Evolutionary conservation across 2,888 invertebrate species (phyloP), one percentile per base, ranked within the genome.

Genomic region (Drosophila algonquin): DNA sequence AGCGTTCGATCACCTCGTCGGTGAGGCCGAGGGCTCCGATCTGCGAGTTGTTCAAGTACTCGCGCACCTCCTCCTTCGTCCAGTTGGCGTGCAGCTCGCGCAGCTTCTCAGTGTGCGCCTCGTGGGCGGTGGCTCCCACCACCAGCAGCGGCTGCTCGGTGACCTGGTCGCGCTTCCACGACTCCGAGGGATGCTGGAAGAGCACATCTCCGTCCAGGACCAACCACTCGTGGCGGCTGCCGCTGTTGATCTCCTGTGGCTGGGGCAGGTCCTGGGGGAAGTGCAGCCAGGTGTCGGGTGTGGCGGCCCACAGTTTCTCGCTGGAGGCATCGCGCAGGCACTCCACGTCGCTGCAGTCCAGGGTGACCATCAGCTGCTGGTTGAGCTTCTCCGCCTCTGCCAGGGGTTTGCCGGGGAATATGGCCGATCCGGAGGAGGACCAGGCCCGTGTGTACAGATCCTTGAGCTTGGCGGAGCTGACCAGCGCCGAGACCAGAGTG

Each of bases 381-480:
- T 95, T 95, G 30, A 93, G 92, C 56, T 93, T 93, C 89, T 96
- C 95, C 0, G 95, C 93, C 67, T 94, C 94, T 1, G 92, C 91
- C 7, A 96, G 91, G 0, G 94, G 91, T 65, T 94, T 94, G 1
- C 95, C 95, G 0, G 96, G 96, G 81, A 95, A 95, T 51, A 95
- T 93, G 0, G 95, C 95, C 1, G 96, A 95, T 0, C 96, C 94
- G 2, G 96, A 96, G 0, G 97, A 95, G 1, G 96, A 94, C 97
- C 97, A 97, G 5, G 95, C 96, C 57, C 95, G 93, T 0, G 95
- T 93, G 87, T 97, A 97, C 5, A 97, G 93, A 53, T 94, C 94
- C 59, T 95, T 94, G 3, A 95, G 93, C 63, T 94, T 92, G 77
- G 91, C 93, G 12, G 93, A 94, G 90, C 75, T 95, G 92, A 87